phyloP scores from a whole-genome alignment of 2,113 vertebrate genomes.

The Aegotheles bennettii region DNA sequence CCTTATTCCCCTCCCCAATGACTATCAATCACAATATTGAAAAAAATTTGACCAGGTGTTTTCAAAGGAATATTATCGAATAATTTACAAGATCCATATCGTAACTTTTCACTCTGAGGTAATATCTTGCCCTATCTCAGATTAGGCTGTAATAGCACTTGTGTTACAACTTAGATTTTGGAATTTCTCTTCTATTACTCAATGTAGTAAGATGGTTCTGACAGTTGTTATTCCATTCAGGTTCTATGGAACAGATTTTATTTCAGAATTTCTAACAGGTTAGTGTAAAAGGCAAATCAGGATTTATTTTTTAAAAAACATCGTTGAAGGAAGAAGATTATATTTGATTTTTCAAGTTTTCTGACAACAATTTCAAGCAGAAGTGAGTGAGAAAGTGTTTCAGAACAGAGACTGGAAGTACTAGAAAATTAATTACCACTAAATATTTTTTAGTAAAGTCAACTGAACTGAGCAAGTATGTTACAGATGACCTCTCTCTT shows the following conservation, averaged over 20 bases:
- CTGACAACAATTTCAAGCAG: background rate
- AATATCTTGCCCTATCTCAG: background rate
- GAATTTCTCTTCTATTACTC: background rate
- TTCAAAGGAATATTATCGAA: background rate
- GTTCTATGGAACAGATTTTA: background rate
- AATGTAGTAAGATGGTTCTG: background rate
- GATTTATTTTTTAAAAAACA: background rate
- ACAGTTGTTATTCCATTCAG: background rate
- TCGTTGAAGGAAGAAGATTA: rapidly evolving
- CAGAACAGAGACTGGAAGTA: background rate
- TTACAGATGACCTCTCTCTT: background rate
- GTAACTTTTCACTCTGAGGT: background rate
- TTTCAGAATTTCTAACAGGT: background rate
- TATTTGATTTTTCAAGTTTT: background rate
- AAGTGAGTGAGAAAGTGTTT: background rate
- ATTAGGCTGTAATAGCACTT: background rate
- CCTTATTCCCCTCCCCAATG: background rate
- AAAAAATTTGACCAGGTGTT: background rate
- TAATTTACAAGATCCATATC: background rate
- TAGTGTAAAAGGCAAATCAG: background rate
- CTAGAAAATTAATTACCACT: background rate
- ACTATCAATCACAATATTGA: background rate
- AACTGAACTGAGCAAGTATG: background rate
- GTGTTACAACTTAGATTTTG: background rate
- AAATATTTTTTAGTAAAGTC: background rate